phyloP scores from a whole-genome alignment of 92 coral and sea anemone species.

The Epizoanthus rinbou region DNA sequence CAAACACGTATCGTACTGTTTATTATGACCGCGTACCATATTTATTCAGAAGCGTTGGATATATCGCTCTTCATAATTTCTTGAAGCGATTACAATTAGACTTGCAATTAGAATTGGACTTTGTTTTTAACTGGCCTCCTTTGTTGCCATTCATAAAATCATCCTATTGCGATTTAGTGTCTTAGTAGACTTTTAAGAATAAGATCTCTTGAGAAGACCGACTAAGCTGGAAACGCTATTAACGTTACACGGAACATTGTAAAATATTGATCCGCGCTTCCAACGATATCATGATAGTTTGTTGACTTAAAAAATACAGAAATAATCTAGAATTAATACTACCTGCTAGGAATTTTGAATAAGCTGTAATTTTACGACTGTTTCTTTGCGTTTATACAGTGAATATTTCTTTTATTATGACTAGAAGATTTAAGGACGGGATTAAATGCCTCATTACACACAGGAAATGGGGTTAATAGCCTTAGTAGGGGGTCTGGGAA shows the following conservation, averaged over 20 bases:
- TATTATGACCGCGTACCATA: not conserved
- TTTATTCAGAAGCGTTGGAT: conserved; percentile 31
- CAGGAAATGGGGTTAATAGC: conserved; percentile 50
- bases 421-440: conserved; percentile 34
- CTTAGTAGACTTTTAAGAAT: not conserved
- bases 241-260: conserved; percentile 5
- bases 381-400: not conserved
- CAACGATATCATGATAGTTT: conserved; percentile 27
- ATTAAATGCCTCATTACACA: conserved; percentile 59
- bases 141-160: conserved; percentile 24
- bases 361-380: not conserved
- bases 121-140: conserved; percentile 30
- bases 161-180: conserved; percentile 22
- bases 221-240: conserved; percentile 5
- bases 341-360: not conserved
- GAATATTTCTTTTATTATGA: conserved; percentile 21
- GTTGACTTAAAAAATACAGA: conserved; percentile 25
- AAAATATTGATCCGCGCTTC: conserved; percentile 36
- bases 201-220: conserved; percentile 3
- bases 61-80: conserved; percentile 30
- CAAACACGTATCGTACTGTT: conserved; percentile 9
- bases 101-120: conserved; percentile 38
- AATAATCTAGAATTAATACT: not conserved
- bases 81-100: conserved; percentile 31
- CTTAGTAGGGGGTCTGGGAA: conserved; percentile 71